These are phyloP conservation scores for Chalcosyrphus nemorum DNA, from an alignment of 2,888 invertebrate genomes.

Conservation along the genomic window DNA sequence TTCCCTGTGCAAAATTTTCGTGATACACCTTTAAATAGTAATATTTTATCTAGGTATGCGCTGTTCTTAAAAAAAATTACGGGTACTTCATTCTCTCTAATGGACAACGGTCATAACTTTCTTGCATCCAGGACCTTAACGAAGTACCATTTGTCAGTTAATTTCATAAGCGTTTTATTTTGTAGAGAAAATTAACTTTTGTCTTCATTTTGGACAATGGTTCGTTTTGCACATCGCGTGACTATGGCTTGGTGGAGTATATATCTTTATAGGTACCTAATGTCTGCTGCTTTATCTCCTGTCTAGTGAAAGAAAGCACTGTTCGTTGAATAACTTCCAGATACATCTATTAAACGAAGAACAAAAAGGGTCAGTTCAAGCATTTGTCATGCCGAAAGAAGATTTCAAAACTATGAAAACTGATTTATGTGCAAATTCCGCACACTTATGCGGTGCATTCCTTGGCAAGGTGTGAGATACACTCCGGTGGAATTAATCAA, in stretches of 20 bases:
- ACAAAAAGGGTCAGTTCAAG: background rate
- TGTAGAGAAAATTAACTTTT: background rate
- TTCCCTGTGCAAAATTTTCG: too few relatives aligned
- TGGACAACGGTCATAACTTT: background rate
- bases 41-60: background rate
- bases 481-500: background rate
- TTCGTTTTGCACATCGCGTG: background rate
- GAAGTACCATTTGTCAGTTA: background rate
- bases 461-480: background rate
- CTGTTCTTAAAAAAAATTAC: background rate
- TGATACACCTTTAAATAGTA: background rate
- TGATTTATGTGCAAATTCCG: slow-evolving; percentile 1
- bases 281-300: background rate
- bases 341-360: background rate
- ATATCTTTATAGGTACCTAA: too few relatives aligned
- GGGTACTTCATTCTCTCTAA: background rate
- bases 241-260: background rate
- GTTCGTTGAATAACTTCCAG: background rate
- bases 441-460: background rate
- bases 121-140: background rate
- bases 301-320: background rate
- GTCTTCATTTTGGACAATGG: background rate
- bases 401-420: background rate
- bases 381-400: background rate
- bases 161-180: background rate